phyloP scores from a whole-genome alignment of 2,113 vertebrate species.

The Turdus rufiventris region DNA sequence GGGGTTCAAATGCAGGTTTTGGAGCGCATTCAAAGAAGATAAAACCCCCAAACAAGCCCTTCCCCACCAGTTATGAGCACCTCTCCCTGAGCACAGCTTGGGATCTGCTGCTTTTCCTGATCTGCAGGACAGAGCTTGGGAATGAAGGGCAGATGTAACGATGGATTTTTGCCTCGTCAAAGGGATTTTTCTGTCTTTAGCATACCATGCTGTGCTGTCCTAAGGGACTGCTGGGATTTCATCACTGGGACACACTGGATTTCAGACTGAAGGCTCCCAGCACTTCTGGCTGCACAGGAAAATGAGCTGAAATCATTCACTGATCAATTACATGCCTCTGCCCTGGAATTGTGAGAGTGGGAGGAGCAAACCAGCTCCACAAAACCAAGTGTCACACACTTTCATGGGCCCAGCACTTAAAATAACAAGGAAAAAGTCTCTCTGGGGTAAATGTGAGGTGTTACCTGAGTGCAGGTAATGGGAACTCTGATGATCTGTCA shows the following conservation, averaged over 20 bases:
- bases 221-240: background rate
- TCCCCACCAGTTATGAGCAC: accelerated
- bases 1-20: background rate
- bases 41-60: background rate
- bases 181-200: background rate
- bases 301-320: background rate
- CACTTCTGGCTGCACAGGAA: background rate
- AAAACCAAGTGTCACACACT: background rate
- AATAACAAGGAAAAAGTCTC: background rate
- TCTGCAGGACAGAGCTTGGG: background rate
- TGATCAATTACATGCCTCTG: background rate
- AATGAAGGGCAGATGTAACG: accelerated
- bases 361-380: background rate
- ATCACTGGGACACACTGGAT: background rate
- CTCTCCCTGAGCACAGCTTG: background rate
- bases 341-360: background rate
- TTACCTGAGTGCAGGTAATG: accelerated
- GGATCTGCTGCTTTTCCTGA: background rate
- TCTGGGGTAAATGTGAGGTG: background rate
- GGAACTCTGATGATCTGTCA: background rate
- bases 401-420: background rate
- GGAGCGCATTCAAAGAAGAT: background rate
- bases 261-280: background rate
- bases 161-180: background rate
- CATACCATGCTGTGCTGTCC: background rate